Evolutionary conservation across 2,113 vertebrate species (phyloP).

Genomic region (Toxostoma redivivum): DNA sequence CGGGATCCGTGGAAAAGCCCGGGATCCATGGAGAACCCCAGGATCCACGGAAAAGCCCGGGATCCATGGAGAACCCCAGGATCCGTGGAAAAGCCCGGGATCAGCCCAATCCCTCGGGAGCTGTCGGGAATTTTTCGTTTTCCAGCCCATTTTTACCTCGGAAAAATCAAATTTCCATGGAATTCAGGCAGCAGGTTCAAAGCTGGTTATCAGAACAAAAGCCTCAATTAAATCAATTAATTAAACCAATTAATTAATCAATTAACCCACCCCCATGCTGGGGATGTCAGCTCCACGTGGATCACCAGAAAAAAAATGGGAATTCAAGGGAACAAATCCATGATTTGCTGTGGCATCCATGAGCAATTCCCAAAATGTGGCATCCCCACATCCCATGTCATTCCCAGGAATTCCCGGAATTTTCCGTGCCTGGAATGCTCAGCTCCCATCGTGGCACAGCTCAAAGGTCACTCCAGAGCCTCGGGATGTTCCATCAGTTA

Average conservation of each 20-base stretch:
- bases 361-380: not conserved
- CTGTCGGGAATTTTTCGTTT: accelerated
- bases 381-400: not conserved
- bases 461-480: not conserved
- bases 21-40: too few species aligned
- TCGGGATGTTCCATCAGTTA: not conserved
- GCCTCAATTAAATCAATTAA: not conserved
- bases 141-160: not conserved
- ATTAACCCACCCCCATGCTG: not conserved
- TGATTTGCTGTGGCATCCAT: not conserved
- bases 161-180: not conserved
- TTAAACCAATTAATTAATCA: not conserved
- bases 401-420: not conserved
- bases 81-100: accelerated
- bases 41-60: accelerated
- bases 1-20: accelerated
- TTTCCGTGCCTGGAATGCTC: not conserved
- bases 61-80: too few species aligned
- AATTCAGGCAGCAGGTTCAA: not conserved
- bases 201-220: not conserved
- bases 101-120: accelerated
- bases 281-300: not conserved
- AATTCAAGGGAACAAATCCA: not conserved
- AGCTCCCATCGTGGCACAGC: not conserved
- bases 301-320: not conserved